phyloP scores from a whole-genome alignment of 2,888 invertebrate species.

The Drosophila cyrtoloma region DNA sequence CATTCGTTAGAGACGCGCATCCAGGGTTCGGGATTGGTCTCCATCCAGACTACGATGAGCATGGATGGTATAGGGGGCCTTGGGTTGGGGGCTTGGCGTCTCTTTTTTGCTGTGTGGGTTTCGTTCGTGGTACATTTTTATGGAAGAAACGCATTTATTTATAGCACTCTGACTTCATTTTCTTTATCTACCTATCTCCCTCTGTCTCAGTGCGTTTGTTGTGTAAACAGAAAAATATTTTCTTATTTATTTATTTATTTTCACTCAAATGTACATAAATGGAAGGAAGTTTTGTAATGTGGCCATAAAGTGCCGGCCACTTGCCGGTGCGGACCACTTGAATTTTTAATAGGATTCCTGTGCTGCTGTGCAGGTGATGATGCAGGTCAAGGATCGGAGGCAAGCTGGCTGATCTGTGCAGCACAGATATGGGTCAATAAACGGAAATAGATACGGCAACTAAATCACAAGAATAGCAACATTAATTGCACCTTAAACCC shows the following conservation, averaged over 20 bases:
- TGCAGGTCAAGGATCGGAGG: slow-evolving; percentile 59
- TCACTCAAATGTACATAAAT: slow-evolving; percentile 30
- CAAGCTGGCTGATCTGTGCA: slow-evolving; percentile 32
- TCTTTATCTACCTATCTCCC: not conserved
- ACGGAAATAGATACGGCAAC: slow-evolving; percentile 25
- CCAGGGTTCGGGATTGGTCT: slow-evolving; percentile 44
- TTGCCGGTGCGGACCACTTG: slow-evolving; percentile 29
- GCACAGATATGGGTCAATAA: slow-evolving; percentile 49
- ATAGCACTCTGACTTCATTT: slow-evolving; percentile 69
- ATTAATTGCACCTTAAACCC: slow-evolving; percentile 17
- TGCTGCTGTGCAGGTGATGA: slow-evolving; percentile 37
- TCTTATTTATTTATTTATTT: slow-evolving; percentile 56
- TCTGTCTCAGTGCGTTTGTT: slow-evolving; percentile 10
- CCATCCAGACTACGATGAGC: slow-evolving; percentile 21
- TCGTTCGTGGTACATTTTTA: slow-evolving; percentile 28
- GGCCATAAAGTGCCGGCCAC: slow-evolving; percentile 49
- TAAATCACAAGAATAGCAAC: slow-evolving; percentile 18
- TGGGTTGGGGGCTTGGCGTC: not conserved
- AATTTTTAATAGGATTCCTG: slow-evolving; percentile 43
- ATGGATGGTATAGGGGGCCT: not conserved
- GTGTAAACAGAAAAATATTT: slow-evolving; percentile 59
- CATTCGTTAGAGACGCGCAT: slow-evolving; percentile 69
- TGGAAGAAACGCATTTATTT: slow-evolving; percentile 72
- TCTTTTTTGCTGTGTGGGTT: slow-evolving; percentile 35
- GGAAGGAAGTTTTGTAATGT: slow-evolving; percentile 51